Base-by-base conservation (phyloP, 2,888 invertebrate species). In the Drosophila prolongata region DNA sequence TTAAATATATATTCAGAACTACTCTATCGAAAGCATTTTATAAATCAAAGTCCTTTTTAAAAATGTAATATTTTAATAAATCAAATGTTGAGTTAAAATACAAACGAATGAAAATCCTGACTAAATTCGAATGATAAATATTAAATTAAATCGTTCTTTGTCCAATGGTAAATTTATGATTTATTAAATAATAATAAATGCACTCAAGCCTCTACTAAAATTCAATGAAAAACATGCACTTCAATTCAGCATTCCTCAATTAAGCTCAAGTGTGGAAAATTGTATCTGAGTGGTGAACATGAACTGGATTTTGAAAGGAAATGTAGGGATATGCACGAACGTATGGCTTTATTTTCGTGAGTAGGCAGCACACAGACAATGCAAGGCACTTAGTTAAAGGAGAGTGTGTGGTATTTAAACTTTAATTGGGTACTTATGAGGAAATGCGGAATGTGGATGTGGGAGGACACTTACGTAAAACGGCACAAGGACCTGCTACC, bases 381-480 rank as follows among this genome's bases (percentile, higher is more conserved):
- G 66, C 71, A 65, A 43, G 42, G 55, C 68, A 67, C 47, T 55
- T 64, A 54, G 14, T 40, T 53, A 27, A 11, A 30, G 13, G 19
- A 16, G 24, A 44, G 43, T 35, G 62, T 52, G 34, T 61, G n/a
- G 24, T 47, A 30, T 42, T 27, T 55, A 13, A 27, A 37, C 30
- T 38, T 38, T 67, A 53, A 44, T 62, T 62, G 43, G 19, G 46
- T 38, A 27, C 42, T 56, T 24, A 50, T 52, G 50, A 27, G 24
- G 19, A 34, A 50, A 43, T 40, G 53, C 53, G 8, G 30, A 30
- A 55, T n/a, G 14, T 55, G 34, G 43, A 59, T 62, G 37, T 43
- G 52, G 66, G 57, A 44, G 34, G 71, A 74, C 64, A 83, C 83
- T 83, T 89, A 83, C 83, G 89, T 87, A 60, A 72, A 78, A 67